Conservation (phyloP, 2,888 invertebrate genomes). For the Cistogaster globosa region DNA sequence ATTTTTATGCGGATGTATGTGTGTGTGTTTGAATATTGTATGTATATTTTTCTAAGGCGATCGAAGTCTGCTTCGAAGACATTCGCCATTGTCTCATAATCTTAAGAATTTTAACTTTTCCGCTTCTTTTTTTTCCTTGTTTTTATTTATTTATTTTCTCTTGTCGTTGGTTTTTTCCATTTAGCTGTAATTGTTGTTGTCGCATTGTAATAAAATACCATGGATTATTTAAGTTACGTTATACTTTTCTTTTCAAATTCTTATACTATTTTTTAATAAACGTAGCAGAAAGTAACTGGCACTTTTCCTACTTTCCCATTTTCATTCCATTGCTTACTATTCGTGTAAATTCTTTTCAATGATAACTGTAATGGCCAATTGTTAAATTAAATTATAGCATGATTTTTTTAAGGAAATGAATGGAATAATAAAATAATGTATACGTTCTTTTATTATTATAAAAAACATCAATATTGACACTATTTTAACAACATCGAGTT, state of each 20-base stretch:
- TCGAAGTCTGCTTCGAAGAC: conserved; percentile 12
- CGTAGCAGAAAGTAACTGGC: conserved; percentile 20
- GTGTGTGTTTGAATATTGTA: neutral
- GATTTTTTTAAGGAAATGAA: neutral
- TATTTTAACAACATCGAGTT: too few species aligned
- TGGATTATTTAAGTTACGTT: conserved; percentile 11
- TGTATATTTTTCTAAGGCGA: conserved; percentile 12
- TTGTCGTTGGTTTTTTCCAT: conserved; percentile 25
- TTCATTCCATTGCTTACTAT: conserved; percentile 18
- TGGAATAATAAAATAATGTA: too few species aligned
- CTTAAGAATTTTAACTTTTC: conserved; percentile 66
- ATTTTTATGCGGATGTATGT: neutral
- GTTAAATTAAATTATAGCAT: conserved; percentile 1
- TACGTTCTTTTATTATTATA: too few species aligned
- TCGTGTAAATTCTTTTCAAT: conserved; percentile 30
- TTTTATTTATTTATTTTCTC: conserved; percentile 26
- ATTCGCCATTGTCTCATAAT: conserved; percentile 49
- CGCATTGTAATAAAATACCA: conserved; percentile 46
- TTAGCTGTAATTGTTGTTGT: conserved; percentile 37
- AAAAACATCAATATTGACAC: too few species aligned
- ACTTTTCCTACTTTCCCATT: conserved; percentile 46
- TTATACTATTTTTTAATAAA: conserved; percentile 19
- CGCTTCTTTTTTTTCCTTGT: conserved; percentile 28
- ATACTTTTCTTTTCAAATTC: conserved; percentile 8
- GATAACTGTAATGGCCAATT: conserved; percentile 45